phyloP scores from a whole-genome alignment of 2,888 invertebrate genomes.

The Rhogogaster chlorosoma region DNA sequence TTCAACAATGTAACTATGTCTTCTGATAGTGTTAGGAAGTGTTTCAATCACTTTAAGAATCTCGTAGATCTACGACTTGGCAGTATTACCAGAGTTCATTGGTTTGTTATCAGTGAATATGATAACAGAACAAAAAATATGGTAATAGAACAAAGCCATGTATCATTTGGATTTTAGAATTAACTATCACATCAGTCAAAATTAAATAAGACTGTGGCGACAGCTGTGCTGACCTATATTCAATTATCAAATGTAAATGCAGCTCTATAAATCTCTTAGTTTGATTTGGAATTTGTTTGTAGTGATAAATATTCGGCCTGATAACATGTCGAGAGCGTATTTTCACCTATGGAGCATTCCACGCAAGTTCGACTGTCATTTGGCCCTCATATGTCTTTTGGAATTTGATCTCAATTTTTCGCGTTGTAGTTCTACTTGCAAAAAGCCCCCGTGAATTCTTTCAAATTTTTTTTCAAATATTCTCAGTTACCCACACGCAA shows the following conservation, averaged over 20 bases:
- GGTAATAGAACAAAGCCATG: background rate
- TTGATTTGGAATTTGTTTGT: background rate
- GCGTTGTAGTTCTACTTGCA: too few species aligned
- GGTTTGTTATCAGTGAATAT: conserved; percentile 4
- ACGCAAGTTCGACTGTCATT: too few species aligned
- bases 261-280: background rate
- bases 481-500: too few species aligned
- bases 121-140: background rate
- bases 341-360: too few species aligned
- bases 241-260: conserved; percentile 23
- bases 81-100: background rate
- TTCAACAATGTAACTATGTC: background rate
- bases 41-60: background rate
- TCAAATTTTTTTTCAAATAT: too few species aligned
- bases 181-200: background rate
- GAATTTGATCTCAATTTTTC: too few species aligned
- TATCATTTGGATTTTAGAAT: background rate
- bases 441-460: too few species aligned
- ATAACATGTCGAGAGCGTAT: background rate
- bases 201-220: background rate
- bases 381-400: too few species aligned
- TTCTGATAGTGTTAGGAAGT: background rate
- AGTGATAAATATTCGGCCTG: background rate
- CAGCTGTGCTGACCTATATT: background rate
- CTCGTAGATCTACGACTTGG: background rate